Evolutionary conservation across 2,797 vertebrate genomes (phyloP), one percentile per base, ranked within the genome.

Genomic region (Neomorphus geoffroyi): DNA sequence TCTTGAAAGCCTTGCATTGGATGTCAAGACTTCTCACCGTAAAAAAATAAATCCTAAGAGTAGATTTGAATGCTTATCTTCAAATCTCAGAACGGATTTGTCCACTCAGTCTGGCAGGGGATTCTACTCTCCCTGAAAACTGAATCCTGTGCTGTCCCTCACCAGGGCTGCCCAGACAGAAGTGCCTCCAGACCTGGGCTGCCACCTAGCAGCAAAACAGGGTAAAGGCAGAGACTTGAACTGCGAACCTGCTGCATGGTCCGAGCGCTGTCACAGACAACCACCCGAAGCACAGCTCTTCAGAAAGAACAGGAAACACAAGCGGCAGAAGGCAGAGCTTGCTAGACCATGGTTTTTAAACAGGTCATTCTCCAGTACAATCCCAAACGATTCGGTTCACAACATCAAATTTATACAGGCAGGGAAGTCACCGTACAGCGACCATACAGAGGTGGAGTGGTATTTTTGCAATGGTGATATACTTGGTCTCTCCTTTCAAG

Each of bases 171-270:
- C n/a, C 27, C 12, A 65, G 60, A 6, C 5, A 46, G 13, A 17
- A 35, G 21, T 90, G 54, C 39, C 54, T 60, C 82, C 13, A 27
- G 93, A 72, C 74, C 58, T 66, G 86, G 77, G 73, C 73, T 96
- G 93, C 94, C 96, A 95, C 23, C 93, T 86, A 95, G 95, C 64
- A 92, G 90, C 50, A 91, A 48, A 83, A 73, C 2, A 78, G 8
- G 41, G 73, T 41, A 93, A 89, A 67, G 23, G 43, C 94, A 96
- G 41, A 71, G 70, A 70, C 28, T 8, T 7, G 28, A 80, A 18
- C 53, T 64, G 56, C 23, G 48, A 80, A 66, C 17, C 30, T 39
- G 17, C 57, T 10, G 6, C 8, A 74, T 30, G 45, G 57, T 48
- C 69, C 73, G 14, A 79, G 32, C 16, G 23, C 37, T 64, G 4